Evolutionary conservation across 2,113 vertebrate genomes (phyloP).

Genomic region (Dicerorhinus sumatrensis): DNA sequence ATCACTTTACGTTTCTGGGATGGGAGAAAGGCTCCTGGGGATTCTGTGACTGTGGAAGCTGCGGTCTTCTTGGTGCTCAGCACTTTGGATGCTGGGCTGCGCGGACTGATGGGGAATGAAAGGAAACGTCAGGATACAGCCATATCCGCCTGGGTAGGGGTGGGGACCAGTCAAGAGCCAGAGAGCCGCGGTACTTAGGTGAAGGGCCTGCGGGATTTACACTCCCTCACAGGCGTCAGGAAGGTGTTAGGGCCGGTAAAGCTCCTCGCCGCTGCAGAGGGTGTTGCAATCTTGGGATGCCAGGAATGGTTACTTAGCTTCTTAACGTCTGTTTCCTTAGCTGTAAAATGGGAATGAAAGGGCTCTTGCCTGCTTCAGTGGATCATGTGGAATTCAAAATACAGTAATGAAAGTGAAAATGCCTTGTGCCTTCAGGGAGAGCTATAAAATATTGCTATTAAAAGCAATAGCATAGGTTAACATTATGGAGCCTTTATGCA

Average conservation of each 20-base stretch:
- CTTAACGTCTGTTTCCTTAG: neutral
- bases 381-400: neutral
- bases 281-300: neutral
- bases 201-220: too few relatives aligned
- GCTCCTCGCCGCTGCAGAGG: neutral
- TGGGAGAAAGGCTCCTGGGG: neutral
- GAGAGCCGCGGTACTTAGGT: too few relatives aligned
- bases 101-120: neutral
- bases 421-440: too few relatives aligned
- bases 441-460: neutral
- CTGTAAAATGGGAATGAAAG: neutral
- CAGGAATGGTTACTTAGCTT: neutral
- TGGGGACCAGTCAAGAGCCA: neutral
- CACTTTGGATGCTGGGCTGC: neutral
- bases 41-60: neutral
- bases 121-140: neutral
- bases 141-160: fast-evolving
- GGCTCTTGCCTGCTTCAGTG: neutral
- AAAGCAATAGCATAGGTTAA: neutral
- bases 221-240: neutral
- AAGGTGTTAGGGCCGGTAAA: fast-evolving
- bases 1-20: neutral
- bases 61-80: neutral
- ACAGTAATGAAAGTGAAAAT: neutral
- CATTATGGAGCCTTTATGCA: fast-evolving